phyloP scores from a whole-genome alignment of 2,888 invertebrate genomes.

The Hedya salicella region DNA sequence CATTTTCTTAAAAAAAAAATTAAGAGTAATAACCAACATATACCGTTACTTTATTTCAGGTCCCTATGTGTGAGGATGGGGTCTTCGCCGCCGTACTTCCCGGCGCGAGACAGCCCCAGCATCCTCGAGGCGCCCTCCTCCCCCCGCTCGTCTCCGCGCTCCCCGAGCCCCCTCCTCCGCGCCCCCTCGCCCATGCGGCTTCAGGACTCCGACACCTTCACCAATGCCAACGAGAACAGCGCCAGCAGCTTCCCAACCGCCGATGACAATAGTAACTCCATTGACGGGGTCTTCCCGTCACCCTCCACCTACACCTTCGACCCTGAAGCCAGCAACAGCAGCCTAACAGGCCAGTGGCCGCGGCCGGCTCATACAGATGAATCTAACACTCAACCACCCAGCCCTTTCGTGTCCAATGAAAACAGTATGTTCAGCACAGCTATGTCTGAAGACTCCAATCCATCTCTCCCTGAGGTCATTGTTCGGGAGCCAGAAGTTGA shows the following conservation, averaged over 20 bases:
- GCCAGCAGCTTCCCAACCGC: conserved; percentile 29
- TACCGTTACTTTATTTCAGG: conserved; percentile 5
- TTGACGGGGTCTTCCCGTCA: conserved; percentile 44
- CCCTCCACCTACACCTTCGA: conserved; percentile 43
- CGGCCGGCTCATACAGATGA: conserved; percentile 41
- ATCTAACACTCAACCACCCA: conserved; percentile 47
- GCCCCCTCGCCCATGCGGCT: conserved; percentile 35
- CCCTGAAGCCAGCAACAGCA: conserved; percentile 41
- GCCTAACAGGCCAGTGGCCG: conserved; percentile 40
- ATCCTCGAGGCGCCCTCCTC: conserved; percentile 46
- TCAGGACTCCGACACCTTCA: conserved; percentile 44
- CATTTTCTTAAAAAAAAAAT: too few species aligned
- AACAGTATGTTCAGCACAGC: conserved; percentile 46
- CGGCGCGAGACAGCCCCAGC: conserved; percentile 52
- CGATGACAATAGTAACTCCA: conserved; percentile 47
- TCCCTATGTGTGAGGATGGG: conserved; percentile 36
- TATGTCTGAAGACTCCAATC: conserved; percentile 47
- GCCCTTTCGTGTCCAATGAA: conserved; percentile 45
- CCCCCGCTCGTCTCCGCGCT: conserved; percentile 28
- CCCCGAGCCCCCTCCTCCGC: conserved; percentile 22
- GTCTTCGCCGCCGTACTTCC: conserved; percentile 41
- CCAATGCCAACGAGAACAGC: conserved; percentile 29
- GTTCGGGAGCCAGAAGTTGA: conserved; percentile 1
- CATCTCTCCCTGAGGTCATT: conserved; percentile 49
- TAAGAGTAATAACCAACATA: neutral